Percentiles rank a stretch among this genome's conserved stretches.
These are phyloP conservation scores for Yponomeuta plumbellus DNA, from an alignment of 2,888 invertebrate species.

Conservation along the genomic window DNA sequence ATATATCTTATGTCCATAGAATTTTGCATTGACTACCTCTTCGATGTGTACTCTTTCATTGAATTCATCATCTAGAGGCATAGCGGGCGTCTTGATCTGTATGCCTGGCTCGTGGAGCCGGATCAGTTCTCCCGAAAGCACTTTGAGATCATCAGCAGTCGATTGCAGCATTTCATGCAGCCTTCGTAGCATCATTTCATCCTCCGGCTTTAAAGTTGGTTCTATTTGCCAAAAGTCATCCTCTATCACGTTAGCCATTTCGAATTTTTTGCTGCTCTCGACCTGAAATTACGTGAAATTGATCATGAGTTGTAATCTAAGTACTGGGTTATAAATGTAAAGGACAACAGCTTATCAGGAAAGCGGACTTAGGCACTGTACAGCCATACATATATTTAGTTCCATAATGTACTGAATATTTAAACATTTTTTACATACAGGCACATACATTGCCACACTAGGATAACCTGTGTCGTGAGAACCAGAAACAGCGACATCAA, in stretches of 20 bases:
- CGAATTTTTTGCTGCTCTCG: conserved; percentile 64
- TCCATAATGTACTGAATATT: too few relatives aligned
- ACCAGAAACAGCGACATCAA: too few relatives aligned
- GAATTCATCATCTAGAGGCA: conserved; percentile 65
- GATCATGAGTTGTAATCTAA: neutral
- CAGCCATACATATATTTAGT: too few relatives aligned
- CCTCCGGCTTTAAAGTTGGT: conserved; percentile 62
- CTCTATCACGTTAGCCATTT: conserved; percentile 64
- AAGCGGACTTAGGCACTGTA: too few relatives aligned
- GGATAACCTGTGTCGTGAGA: too few relatives aligned
- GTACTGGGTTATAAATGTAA: too few relatives aligned
- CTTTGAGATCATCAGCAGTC: conserved; percentile 65
- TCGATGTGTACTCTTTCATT: conserved; percentile 68
- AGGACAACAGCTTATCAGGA: too few relatives aligned
- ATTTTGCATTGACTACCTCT: conserved; percentile 69
- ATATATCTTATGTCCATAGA: conserved; percentile 58
- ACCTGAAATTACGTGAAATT: conserved; percentile 42
- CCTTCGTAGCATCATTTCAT: conserved; percentile 60
- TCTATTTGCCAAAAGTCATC: conserved; percentile 64
- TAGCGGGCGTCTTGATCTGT: conserved; percentile 49
- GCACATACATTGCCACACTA: too few relatives aligned
- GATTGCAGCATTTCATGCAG: conserved; percentile 68
- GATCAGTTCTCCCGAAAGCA: conserved; percentile 59
- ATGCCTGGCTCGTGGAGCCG: conserved; percentile 52
- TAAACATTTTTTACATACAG: too few relatives aligned